Evolutionary conservation across 1,140 invertebrate genomes (phyloP).

Genomic region (Oedothorax gibbosus): DNA sequence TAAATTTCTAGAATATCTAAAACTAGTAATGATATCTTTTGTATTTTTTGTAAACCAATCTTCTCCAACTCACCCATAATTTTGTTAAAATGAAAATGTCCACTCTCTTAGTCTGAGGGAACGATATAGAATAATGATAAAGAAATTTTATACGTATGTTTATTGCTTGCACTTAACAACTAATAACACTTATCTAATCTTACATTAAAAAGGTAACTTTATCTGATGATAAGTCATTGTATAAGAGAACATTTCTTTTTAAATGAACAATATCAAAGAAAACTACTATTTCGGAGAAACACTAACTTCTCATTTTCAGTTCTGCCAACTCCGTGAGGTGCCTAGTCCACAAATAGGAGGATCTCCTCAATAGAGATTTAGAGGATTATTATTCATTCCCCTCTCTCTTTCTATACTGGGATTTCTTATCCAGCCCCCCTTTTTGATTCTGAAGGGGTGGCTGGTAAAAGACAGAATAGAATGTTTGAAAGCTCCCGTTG

Average conservation of each 20-base stretch:
- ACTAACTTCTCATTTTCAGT: neutral
- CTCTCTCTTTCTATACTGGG: neutral
- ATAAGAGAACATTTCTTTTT: too few species aligned
- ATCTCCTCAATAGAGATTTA: conserved; percentile 56
- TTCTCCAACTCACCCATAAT: neutral
- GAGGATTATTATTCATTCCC: conserved; percentile 43
- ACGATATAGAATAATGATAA: too few species aligned
- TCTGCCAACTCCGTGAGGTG: conserved; percentile 16
- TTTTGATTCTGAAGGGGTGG: conserved; percentile 56
- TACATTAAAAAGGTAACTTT: too few species aligned
- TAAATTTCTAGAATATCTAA: too few species aligned
- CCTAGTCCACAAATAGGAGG: conserved; percentile 59
- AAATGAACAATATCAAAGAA: too few species aligned
- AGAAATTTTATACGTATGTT: too few species aligned
- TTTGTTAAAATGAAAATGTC: too few species aligned
- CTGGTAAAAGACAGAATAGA: conserved; percentile 56
- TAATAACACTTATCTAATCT: too few species aligned
- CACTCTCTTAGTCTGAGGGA: too few species aligned
- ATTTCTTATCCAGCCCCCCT: neutral
- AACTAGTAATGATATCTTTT: too few species aligned
- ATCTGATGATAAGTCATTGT: too few species aligned
- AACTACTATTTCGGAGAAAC: neutral
- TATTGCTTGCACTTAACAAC: too few species aligned
- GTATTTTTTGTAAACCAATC: conserved; percentile 11
- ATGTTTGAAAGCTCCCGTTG: conserved; percentile 60